Conservation (phyloP, 2,888 invertebrate genomes). For the Archips crataeganus region DNA sequence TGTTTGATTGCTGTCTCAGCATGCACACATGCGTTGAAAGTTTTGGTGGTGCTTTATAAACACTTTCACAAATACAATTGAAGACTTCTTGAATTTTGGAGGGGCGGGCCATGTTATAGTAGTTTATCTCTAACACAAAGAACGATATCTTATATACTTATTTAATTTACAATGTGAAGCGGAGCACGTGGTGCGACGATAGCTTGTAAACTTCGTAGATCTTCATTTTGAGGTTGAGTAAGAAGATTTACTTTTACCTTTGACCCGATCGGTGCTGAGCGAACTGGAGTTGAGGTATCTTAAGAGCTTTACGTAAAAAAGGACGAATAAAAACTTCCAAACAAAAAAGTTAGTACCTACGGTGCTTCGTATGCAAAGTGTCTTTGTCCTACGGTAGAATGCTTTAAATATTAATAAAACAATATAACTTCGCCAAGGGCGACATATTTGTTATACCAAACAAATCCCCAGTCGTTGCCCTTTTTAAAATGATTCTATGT, state of each 20-base stretch:
- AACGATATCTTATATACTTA: too few species aligned
- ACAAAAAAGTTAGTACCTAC: slow-evolving; percentile 25
- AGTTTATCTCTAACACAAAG: too few species aligned
- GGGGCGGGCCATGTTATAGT: too few species aligned
- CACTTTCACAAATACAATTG: too few species aligned
- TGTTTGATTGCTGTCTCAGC: too few species aligned
- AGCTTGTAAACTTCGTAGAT: slow-evolving; percentile 3
- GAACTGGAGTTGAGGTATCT: slow-evolving; percentile 13
- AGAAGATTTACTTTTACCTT: slow-evolving; percentile 18
- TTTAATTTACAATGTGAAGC: background rate
- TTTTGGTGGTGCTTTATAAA: too few species aligned
- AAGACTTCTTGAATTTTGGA: too few species aligned
- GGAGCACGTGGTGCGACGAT: slow-evolving; percentile 1
- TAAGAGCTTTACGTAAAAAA: slow-evolving; percentile 28
- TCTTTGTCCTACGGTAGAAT: slow-evolving; percentile 5
- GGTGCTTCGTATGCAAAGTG: slow-evolving; percentile 29
- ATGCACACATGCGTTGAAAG: too few species aligned
- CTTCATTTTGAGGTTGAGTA: slow-evolving; percentile 6
- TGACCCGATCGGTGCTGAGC: slow-evolving; percentile 4
- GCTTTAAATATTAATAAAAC: slow-evolving; percentile 28
- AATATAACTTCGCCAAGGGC: slow-evolving; percentile 4
- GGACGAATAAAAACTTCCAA: slow-evolving; percentile 27
- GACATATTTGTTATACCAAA: slow-evolving; percentile 16
- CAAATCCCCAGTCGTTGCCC: background rate
- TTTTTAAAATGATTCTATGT: background rate